Evolutionary conservation across 2,113 vertebrate genomes (phyloP), one percentile per base, ranked within the genome.

Genomic region (Morone chrysops): DNA sequence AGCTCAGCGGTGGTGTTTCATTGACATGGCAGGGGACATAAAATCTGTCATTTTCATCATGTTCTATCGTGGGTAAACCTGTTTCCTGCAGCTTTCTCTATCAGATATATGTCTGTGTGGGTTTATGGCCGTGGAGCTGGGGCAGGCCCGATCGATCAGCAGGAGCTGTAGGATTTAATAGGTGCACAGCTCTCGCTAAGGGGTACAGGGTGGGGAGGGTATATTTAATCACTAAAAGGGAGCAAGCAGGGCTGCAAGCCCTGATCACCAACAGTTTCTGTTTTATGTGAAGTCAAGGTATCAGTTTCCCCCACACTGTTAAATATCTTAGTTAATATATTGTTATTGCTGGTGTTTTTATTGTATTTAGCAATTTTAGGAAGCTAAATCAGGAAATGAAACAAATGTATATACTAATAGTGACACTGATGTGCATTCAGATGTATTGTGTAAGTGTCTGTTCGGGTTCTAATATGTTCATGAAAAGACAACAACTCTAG

Each of bases 201-300:
- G 87, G 76, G 75, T 61, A 12, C 66, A 57, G 67, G 83, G 73
- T 82, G 87, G 87, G 84, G 84, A 80, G 85, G 76, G 83, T 87
- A 86, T 91, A 90, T 94, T 93, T 95, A 93, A 92, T 92, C 86
- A 86, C 89, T 91, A 75, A 93, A 90, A 78, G 83, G 86, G 90
- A 90, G 77, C 75, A 90, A 90, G 77, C 75, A 90, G 70, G 78
- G 84, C 92, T 87, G 83, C 85, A 75, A 89, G 82, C 67, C 82
- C 81, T 41, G 80, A 82, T 91, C 90, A 87, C 91, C 86, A 89
- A 90, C 82, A 57, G 79, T 84, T 88, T 90, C 78, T 82, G 75
- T 89, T 94, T 92, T 91, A 92, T 93, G 83, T 84, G 80, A 76
- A 75, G 86, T 78, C 72, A 66, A 53, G 63, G 47, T 81, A 87